Conservation (phyloP, 2,888 invertebrate species). For the Zhengitettix transpicula region DNA sequence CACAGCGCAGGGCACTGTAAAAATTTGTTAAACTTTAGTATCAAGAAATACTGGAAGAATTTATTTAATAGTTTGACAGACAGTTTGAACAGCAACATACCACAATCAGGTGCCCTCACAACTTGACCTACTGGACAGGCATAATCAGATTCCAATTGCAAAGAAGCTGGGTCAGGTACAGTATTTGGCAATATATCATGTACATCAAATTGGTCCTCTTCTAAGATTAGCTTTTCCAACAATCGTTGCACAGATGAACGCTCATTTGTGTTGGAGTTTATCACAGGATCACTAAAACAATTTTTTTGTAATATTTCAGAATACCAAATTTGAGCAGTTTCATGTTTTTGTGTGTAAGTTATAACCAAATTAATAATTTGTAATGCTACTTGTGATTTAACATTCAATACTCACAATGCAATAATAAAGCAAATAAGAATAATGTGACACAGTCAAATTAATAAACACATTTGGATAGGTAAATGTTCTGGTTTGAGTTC, state of each 20-base stretch:
- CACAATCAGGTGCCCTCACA: constrained; percentile 84
- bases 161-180: constrained; percentile 79
- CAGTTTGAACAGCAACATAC: constrained; percentile 29
- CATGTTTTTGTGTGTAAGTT: too few species aligned
- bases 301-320: too few species aligned
- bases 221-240: constrained; percentile 76
- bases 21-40: constrained; percentile 10
- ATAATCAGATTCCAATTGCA: constrained; percentile 75
- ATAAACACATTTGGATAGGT: too few species aligned
- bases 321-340: too few species aligned
- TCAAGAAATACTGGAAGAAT: neutral
- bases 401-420: too few species aligned
- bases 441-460: too few species aligned
- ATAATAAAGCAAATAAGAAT: too few species aligned
- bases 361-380: too few species aligned
- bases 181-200: constrained; percentile 86
- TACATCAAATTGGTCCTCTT: constrained; percentile 88
- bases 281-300: constrained; percentile 65
- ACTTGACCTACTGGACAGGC: constrained; percentile 89
- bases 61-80: neutral
- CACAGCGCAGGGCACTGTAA: constrained; percentile 71
- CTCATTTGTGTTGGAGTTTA: constrained; percentile 73
- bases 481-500: too few species aligned
- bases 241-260: constrained; percentile 67
- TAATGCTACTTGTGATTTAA: too few species aligned